A percentile compares a stretch with the other conserved stretches of the same genome.
phyloP scores from a whole-genome alignment of 2,113 vertebrate genomes.

The Uria lomvia region DNA sequence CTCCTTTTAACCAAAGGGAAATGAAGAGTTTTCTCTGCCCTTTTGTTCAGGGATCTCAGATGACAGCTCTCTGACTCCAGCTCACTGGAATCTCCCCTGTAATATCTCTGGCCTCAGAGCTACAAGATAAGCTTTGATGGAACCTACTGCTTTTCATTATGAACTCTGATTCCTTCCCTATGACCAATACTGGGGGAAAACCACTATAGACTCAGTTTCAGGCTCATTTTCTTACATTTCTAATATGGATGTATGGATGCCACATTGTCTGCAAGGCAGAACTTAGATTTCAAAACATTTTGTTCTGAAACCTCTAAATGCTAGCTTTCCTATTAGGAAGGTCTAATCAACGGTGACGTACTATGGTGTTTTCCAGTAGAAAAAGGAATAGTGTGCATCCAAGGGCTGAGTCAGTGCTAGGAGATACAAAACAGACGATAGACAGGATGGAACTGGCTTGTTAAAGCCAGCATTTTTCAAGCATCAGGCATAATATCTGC shows the following conservation, averaged over 20 bases:
- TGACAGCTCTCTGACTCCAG: neutral
- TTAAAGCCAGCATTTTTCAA: neutral
- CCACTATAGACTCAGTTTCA: neutral
- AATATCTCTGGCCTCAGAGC: neutral
- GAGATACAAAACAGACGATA: neutral
- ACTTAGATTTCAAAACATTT: neutral
- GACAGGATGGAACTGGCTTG: neutral
- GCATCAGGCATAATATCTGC: neutral
- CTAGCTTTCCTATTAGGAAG: neutral
- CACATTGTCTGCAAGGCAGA: neutral
- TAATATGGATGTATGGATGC: neutral
- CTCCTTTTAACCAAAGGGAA: neutral
- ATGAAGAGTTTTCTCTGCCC: neutral
- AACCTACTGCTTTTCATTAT: neutral
- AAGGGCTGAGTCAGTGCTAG: neutral
- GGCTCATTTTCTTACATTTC: neutral
- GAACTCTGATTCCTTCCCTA: neutral
- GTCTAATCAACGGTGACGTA: neutral
- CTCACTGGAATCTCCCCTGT: neutral
- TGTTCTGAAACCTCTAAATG: neutral
- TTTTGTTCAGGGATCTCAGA: neutral
- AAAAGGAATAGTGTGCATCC: neutral
- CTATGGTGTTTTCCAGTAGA: neutral
- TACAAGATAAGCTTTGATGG: neutral
- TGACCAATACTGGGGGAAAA: neutral